Base-by-base conservation (phyloP, 1,140 invertebrate genomes). In the Aradophagus sp. region DNA sequence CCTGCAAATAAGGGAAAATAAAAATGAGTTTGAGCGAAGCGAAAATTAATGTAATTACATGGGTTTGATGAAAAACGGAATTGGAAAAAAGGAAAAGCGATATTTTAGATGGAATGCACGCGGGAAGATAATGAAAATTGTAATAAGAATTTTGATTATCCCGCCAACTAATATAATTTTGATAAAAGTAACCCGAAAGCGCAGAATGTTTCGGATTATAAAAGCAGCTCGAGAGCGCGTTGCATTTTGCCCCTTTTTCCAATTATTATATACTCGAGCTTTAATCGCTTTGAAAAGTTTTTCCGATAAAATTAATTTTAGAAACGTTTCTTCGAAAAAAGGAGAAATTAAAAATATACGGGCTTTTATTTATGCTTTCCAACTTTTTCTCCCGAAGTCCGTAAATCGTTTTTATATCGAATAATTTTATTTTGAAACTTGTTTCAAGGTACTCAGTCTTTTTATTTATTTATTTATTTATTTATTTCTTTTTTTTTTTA, bases 121-220 rank as follows among this genome's bases (percentile, higher is more conserved):
- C n/a, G n/a, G 32, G 8, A 32, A 53, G 67, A 58, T 63, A 70
- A 70, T 63, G 67, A 58, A 70, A 70, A 70, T 63, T 58, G 67
- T 58, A 63, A 70, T 70, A 70, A 70, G 66, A 70, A 70, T 63
- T 62, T 70, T 70, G 58, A 70, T 70, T 62, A 62, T 62, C 66
- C 38, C 42, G 20, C 55, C 56, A 61, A 61, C 50, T 56, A 70
- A 70, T 62, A 50, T 62, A 70, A 62, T 70, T 70, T 70, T 63
- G 66, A 62, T 63, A 70, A 70, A 70, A 63, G 58, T 70, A 62
- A 62, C 50, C 16, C 47, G 47, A 47, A 45, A 29, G 38, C 44
- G 20, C 20, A 8, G 20, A 45, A 36, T 55, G 47, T 52, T 68
- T 61, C 39, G 47, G 41, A 68, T 68, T 68, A 68, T 59, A 48